Percentiles rank a stretch among this genome's conserved stretches.
These are phyloP conservation scores for Erpetoichthys calabaricus DNA, from an alignment of 2,797 vertebrate species.

Conservation along the genomic window DNA sequence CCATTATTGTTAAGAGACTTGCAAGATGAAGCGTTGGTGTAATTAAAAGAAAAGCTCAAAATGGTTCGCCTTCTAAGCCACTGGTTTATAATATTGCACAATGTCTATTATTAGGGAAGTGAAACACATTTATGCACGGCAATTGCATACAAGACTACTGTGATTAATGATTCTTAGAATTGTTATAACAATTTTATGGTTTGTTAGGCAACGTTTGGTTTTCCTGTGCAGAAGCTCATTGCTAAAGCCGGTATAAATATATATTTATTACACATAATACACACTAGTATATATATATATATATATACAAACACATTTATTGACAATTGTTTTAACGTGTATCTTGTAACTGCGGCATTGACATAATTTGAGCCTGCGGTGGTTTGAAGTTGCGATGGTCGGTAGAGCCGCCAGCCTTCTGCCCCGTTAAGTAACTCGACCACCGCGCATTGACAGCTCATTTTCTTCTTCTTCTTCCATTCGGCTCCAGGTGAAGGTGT, in stretches of 20 bases:
- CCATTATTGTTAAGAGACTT: too few species aligned
- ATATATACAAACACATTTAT: too few species aligned
- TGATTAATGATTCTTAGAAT: constrained; percentile 6
- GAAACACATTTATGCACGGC: constrained; percentile 39
- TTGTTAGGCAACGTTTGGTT: not conserved
- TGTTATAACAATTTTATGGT: constrained; percentile 4
- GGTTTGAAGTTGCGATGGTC: too few species aligned
- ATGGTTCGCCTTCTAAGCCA: constrained; percentile 1
- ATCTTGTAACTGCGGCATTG: too few species aligned
- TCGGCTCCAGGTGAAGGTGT: constrained; percentile 73
- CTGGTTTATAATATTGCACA: constrained; percentile 35
- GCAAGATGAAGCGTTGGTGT: not conserved
- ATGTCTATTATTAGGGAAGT: constrained; percentile 44
- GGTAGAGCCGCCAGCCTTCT: too few species aligned
- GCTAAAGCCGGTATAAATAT: too few species aligned
- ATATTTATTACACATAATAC: too few species aligned
- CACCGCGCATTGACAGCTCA: too few species aligned
- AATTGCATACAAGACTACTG: constrained; percentile 18
- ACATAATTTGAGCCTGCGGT: too few species aligned
- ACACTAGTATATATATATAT: too few species aligned
- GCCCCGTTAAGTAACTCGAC: too few species aligned
- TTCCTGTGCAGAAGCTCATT: not conserved
- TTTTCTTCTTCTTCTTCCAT: not conserved
- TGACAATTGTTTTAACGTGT: too few species aligned
- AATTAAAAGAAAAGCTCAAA: not conserved